Base-by-base conservation (phyloP, 2,113 vertebrate genomes). In the Oncorhynchus nerka region DNA sequence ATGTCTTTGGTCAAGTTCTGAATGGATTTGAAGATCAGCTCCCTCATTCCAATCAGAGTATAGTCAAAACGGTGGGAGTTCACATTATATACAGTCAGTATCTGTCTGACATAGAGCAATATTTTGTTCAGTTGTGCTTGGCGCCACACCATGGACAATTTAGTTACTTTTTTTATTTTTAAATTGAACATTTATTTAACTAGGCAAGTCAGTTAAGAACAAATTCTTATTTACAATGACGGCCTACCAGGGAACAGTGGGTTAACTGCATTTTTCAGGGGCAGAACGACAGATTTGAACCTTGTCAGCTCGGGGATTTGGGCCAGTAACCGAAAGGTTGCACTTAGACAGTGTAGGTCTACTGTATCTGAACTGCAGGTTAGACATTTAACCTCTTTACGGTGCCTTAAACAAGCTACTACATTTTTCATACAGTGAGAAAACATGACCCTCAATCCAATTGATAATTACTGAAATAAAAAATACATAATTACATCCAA, bases 401-500 rank as follows among this genome's bases (percentile, higher is more conserved):
- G 74, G 73, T 78, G 70, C 85, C 77, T 83, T 79, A 75, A 71
- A 88, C 85, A 71, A 89, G 81, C 81, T 80, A 45, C 83, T 84
- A 81, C 77, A 86, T 86, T 87, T 86, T 59, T 83, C 77, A 84
- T 84, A 80, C 77, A 86, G 59, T 77, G 87, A 86, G 91, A 89
- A 90, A 87, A 82, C 88, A 89, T 90, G 92, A 93, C 92, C 93
- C 92, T 86, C 71, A 81, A 89, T 91, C 86, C 88, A 90, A 92
- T 84, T 79, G 87, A 90, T 84, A 89, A 85, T 87, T 86, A 93
- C 84, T 81, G 89, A 93, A 93, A 93, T 92, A 92, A 92, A 92
- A 94, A 92, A 91, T 89, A 93, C 90, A 90, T 91, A 89, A 89
- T 91, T 91, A 92, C 92, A 93, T 92, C 92, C 89, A 93, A 91